A percentile compares a stretch with the other conserved stretches of the same genome.
These are phyloP conservation scores for Alcedo quadribrachys DNA, from an alignment of 2,797 vertebrate genomes.

Conservation along the genomic window DNA sequence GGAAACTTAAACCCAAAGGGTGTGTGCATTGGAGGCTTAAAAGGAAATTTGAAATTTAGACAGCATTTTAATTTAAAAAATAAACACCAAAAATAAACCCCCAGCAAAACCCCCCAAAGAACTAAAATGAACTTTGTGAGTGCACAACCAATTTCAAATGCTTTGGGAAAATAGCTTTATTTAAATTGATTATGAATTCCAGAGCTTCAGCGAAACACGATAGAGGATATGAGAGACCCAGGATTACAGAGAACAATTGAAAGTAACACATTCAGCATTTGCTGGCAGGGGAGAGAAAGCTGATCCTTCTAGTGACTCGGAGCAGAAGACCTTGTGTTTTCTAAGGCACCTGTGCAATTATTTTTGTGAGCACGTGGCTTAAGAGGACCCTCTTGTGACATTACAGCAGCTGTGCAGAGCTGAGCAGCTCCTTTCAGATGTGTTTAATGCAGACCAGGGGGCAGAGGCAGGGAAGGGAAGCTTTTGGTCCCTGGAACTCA, in stretches of 20 bases:
- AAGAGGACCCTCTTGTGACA: background rate
- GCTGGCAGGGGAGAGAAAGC: slow-evolving; percentile 31
- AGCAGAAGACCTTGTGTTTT: slow-evolving; percentile 24
- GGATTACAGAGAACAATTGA: slow-evolving; percentile 51
- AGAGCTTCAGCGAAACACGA: slow-evolving; percentile 1
- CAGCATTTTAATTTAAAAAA: background rate
- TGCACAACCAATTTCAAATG: background rate
- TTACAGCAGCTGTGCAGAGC: background rate
- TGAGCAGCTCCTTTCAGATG: background rate
- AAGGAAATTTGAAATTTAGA: background rate
- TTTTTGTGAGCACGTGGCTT: background rate
- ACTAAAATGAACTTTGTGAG: background rate
- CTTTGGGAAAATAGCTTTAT: background rate
- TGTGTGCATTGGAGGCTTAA: background rate
- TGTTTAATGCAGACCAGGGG: background rate
- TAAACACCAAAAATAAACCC: background rate
- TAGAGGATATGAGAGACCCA: background rate
- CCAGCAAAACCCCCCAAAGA: background rate
- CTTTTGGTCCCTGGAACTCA: background rate
- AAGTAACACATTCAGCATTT: slow-evolving; percentile 48
- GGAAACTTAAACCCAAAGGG: background rate
- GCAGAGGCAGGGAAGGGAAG: background rate
- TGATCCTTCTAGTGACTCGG: slow-evolving; percentile 36
- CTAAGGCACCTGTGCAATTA: background rate
- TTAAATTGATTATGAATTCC: slow-evolving; percentile 33